Evolutionary conservation across 2,888 invertebrate species (phyloP).

Genomic region (Scaptomyza caliginosa): DNA sequence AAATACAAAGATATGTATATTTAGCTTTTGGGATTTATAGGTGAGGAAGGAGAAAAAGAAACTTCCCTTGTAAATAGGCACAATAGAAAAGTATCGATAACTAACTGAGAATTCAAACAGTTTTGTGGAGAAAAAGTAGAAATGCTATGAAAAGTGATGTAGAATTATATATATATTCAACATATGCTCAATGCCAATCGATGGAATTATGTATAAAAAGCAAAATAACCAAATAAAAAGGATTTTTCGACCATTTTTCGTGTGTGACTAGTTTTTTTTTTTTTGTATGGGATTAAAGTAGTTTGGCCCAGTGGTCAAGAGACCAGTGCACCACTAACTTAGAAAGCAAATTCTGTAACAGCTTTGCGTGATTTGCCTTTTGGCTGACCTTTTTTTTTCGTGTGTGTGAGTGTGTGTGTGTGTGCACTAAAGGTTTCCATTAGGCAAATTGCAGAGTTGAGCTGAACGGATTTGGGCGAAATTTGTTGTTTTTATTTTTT

Average conservation of each 20-base stretch:
- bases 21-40: not conserved
- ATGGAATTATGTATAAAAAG: not conserved
- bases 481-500: constrained; percentile 4
- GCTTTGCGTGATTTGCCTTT: constrained; percentile 62
- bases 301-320: constrained; percentile 14
- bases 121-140: not conserved
- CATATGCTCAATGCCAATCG: not conserved
- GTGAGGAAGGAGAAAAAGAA: constrained; percentile 4
- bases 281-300: constrained; percentile 1
- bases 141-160: not conserved
- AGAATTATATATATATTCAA: not conserved
- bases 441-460: constrained; percentile 68
- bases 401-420: not conserved
- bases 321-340: constrained; percentile 54
- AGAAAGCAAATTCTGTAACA: constrained; percentile 27
- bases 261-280: not conserved
- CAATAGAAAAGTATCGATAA: too few relatives aligned
- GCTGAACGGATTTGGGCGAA: constrained; percentile 9
- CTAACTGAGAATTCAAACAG: not conserved
- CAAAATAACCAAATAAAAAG: not conserved
- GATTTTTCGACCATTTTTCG: not conserved
- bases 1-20: not conserved
- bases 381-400: constrained; percentile 21
- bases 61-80: too few relatives aligned
- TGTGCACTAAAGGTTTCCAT: constrained; percentile 54